A percentile compares a stretch with the other conserved stretches of the same genome.
These are phyloP conservation scores for Daphoenositta chrysoptera DNA, from an alignment of 2,113 vertebrate genomes.

Conservation along the genomic window DNA sequence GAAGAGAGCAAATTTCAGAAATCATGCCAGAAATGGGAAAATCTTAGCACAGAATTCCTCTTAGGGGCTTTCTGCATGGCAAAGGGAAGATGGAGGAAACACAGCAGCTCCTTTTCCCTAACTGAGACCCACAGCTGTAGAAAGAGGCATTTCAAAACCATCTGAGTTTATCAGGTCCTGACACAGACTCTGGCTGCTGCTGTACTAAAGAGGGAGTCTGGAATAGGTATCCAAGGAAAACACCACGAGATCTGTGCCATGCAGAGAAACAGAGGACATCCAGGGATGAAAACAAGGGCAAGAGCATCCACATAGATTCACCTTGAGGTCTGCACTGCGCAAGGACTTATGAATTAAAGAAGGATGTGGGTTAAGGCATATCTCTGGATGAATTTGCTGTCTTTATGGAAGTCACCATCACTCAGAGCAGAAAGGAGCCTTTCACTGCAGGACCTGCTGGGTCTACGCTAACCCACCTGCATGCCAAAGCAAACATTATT, in stretches of 20 bases:
- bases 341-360: background rate
- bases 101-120: background rate
- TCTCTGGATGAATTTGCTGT: conserved; percentile 10
- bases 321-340: background rate
- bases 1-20: background rate
- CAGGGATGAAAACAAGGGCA: background rate
- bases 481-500: conserved; percentile 53
- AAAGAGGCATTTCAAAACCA: background rate
- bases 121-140: background rate
- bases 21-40: background rate
- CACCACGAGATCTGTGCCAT: fast-evolving
- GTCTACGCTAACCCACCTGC: background rate
- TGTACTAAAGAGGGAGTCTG: background rate
- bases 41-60: background rate
- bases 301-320: background rate
- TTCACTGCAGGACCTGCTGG: conserved; percentile 29
- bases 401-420: background rate
- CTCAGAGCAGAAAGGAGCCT: conserved; percentile 27
- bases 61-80: background rate
- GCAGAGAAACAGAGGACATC: background rate
- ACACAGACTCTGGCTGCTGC: background rate
- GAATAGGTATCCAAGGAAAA: background rate
- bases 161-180: background rate
- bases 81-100: background rate
- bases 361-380: background rate